Evolutionary conservation across 2,113 vertebrate species (phyloP).

Genomic region (Hydropotes inermis): DNA sequence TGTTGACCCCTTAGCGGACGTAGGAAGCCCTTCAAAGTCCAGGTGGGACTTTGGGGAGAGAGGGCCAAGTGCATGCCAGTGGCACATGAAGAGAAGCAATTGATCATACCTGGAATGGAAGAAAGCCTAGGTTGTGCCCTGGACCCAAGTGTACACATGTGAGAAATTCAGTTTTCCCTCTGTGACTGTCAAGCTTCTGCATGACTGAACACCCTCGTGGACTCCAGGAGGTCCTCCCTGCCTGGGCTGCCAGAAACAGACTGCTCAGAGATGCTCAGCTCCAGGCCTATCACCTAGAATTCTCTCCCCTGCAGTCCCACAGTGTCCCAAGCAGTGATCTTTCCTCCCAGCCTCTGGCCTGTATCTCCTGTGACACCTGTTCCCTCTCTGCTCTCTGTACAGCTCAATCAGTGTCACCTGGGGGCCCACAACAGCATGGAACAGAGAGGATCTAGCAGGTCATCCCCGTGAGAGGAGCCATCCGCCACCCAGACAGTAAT

Average conservation of each 20-base stretch:
- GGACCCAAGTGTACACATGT: not conserved
- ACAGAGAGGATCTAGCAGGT: not conserved
- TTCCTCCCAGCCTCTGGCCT: not conserved
- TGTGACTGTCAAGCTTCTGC: not conserved
- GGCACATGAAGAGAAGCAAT: not conserved
- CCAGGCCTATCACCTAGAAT: rapidly evolving
- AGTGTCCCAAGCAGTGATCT: not conserved
- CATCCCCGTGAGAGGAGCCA: not conserved
- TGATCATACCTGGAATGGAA: not conserved
- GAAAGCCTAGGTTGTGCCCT: not conserved
- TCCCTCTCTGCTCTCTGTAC: not conserved
- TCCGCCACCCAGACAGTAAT: constrained; percentile 8
- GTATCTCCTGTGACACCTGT: not conserved
- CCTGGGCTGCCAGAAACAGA: not conserved
- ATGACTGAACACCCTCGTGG: not conserved
- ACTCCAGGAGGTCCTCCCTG: not conserved
- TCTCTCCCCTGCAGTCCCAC: not conserved
- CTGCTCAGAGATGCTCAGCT: not conserved
- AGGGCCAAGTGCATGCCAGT: too few relatives aligned
- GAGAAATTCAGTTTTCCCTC: not conserved
- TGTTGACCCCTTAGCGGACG: not conserved
- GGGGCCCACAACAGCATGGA: not conserved
- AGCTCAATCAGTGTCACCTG: constrained; percentile 2
- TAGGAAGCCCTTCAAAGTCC: not conserved
- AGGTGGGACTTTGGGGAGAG: not conserved